A percentile compares a stretch with the other conserved stretches of the same genome.
Conservation (phyloP, 1,140 invertebrate species). For the Polypedilum pembai region DNA sequence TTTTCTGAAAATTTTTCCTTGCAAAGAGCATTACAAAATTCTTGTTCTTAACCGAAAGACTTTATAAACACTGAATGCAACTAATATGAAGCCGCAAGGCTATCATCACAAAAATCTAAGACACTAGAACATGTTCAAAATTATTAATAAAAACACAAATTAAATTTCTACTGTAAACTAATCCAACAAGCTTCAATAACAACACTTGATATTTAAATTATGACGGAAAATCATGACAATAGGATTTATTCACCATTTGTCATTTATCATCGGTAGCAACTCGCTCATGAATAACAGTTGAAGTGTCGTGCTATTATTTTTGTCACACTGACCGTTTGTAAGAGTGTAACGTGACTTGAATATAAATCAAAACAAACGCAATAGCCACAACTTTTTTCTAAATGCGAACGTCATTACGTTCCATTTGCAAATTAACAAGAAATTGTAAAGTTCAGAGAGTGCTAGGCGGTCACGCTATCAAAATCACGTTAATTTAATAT, state of each 20-base stretch:
- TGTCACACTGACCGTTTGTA: not conserved
- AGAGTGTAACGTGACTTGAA: not conserved
- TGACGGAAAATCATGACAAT: not conserved
- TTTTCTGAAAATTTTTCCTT: too few relatives aligned
- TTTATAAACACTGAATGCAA: not conserved
- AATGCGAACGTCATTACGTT: not conserved
- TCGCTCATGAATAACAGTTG: not conserved
- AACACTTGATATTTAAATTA: not conserved
- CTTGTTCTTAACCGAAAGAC: too few relatives aligned
- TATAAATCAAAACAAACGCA: not conserved
- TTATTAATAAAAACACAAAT: not conserved
- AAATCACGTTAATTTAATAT: not conserved
- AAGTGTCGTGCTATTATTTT: not conserved
- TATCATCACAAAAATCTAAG: too few relatives aligned
- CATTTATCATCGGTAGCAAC: too few relatives aligned
- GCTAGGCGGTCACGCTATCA: not conserved
- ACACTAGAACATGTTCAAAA: not conserved
- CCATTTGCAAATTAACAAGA: too few relatives aligned
- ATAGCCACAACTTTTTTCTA: not conserved
- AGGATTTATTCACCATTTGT: not conserved
- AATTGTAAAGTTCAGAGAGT: not conserved
- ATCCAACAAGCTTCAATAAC: not conserved
- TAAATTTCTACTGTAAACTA: not conserved
- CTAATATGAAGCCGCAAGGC: too few relatives aligned
- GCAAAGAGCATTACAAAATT: too few relatives aligned